Percentiles rank a stretch among this genome's conserved stretches.
These are phyloP conservation scores for Chaetodon trifasciatus DNA, from an alignment of 2,797 vertebrate genomes.

Conservation along the genomic window DNA sequence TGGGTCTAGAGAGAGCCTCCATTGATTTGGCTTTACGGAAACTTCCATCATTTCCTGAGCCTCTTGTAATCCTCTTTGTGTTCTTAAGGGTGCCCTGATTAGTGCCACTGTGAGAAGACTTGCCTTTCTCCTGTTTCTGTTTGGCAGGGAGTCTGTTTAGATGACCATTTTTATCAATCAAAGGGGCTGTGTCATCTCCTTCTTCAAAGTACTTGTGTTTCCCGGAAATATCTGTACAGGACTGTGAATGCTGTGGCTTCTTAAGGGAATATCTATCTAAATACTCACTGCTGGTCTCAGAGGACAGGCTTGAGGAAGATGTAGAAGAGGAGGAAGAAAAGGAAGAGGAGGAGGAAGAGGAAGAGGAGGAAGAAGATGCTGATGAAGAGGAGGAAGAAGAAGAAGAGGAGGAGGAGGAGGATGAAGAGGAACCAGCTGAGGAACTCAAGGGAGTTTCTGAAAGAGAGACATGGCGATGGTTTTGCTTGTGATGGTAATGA, in stretches of 20 bases:
- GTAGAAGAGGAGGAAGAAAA: slow-evolving; percentile 65
- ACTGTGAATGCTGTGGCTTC: slow-evolving; percentile 80
- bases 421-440: slow-evolving; percentile 65
- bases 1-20: slow-evolving; percentile 80
- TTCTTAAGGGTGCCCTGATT: slow-evolving; percentile 63
- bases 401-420: slow-evolving; percentile 48
- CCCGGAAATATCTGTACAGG: slow-evolving; percentile 84
- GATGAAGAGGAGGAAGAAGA: slow-evolving; percentile 58
- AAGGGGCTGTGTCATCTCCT: slow-evolving; percentile 75
- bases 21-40: slow-evolving; percentile 87
- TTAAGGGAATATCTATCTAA: slow-evolving; percentile 46
- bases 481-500: slow-evolving; percentile 59
- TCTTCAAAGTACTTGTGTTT: slow-evolving; percentile 75
- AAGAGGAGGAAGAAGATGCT: slow-evolving; percentile 64
- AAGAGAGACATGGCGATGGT: slow-evolving; percentile 55
- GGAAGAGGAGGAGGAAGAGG: slow-evolving; percentile 69
- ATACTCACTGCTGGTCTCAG: slow-evolving; percentile 75
- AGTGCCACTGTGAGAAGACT: slow-evolving; percentile 34
- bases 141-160: slow-evolving; percentile 50
- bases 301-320: slow-evolving; percentile 78
- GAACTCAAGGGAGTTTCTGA: slow-evolving; percentile 69
- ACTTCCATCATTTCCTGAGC: slow-evolving; percentile 49
- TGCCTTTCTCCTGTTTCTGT: slow-evolving; percentile 43
- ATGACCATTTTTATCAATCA: slow-evolving; percentile 64
- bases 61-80: slow-evolving; percentile 22